Percentiles rank a stretch among this genome's conserved stretches.
phyloP scores from a whole-genome alignment of 2,113 vertebrate genomes.

The Notechis scutatus region DNA sequence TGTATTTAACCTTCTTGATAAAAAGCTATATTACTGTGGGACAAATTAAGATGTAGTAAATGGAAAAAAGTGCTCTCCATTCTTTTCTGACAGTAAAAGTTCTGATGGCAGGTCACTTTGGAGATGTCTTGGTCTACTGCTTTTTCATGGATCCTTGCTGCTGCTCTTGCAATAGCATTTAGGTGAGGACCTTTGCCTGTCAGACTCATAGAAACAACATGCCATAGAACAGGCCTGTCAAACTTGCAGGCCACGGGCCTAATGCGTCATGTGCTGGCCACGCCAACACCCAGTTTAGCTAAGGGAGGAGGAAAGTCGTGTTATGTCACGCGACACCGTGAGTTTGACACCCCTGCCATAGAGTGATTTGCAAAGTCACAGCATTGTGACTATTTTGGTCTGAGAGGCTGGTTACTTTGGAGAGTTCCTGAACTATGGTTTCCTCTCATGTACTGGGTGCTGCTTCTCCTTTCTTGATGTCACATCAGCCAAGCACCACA shows the following conservation, averaged over 20 bases:
- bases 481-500: not conserved
- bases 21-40: not conserved
- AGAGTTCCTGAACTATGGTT: not conserved
- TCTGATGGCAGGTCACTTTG: not conserved
- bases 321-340: too few species aligned
- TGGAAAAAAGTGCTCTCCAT: not conserved
- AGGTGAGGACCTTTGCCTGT: not conserved
- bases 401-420: not conserved
- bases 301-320: too few species aligned
- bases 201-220: not conserved
- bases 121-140: not conserved
- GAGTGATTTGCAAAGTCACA: not conserved
- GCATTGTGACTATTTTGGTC: not conserved
- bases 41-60: not conserved
- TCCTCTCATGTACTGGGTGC: not conserved
- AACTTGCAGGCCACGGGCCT: too few species aligned
- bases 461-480: not conserved
- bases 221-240: too few species aligned
- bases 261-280: too few species aligned
- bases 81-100: not conserved
- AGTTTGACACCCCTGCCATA: not conserved
- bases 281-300: too few species aligned
- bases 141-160: not conserved
- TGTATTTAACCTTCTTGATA: not conserved
- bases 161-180: not conserved